Base-by-base conservation (phyloP, 2,113 vertebrate genomes). In the Colistium nudipinnis region DNA sequence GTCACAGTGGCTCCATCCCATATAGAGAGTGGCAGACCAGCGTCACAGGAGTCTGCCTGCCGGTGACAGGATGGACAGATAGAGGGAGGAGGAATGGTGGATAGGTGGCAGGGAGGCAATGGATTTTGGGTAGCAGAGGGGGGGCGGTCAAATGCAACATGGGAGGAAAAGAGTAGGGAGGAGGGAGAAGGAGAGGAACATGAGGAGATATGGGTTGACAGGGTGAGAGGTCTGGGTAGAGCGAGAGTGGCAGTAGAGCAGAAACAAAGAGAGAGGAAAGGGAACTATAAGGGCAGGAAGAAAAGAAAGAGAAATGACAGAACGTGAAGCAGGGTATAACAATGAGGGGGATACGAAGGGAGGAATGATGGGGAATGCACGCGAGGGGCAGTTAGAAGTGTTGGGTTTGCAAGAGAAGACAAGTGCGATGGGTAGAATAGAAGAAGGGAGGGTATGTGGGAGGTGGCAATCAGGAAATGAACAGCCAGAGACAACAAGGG, bases 51-150 rank as follows among this genome's bases (percentile, higher is more conserved):
- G 51, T 41, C 60, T 52, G 63, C 44, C 43, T 24, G 60, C 28
- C 62, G 62, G 38, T 45, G 49, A 73, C 9, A 24, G 39, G n/a
- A n/a, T 53, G n/a, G 22, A 59, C 69, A 71, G 78, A 70, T 35
- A 59, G 22, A 65, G 24, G 53, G 73, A 41, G 45, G 41, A 64
- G 30, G 28, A 55, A 72, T 57, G 43, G 62, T 65, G 57, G 45
- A 39, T 30, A 7, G 60, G 47, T 17, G 20, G 60, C 39, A 38
- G 67, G 67, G 73, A 53, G 43, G 57, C 66, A 68, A 14, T 20
- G 49, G 52, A 69, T 70, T 68, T 8, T 64, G 70, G 59, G 70
- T 22, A 65, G 80, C 44, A 82, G 78, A 75, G 64, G 69, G 24
- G 52, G 47, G 24, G 43, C 27, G 33, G 64, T 68, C 51, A 71